Conservation (phyloP, 2,888 invertebrate genomes). For the Diarsia rubi region DNA sequence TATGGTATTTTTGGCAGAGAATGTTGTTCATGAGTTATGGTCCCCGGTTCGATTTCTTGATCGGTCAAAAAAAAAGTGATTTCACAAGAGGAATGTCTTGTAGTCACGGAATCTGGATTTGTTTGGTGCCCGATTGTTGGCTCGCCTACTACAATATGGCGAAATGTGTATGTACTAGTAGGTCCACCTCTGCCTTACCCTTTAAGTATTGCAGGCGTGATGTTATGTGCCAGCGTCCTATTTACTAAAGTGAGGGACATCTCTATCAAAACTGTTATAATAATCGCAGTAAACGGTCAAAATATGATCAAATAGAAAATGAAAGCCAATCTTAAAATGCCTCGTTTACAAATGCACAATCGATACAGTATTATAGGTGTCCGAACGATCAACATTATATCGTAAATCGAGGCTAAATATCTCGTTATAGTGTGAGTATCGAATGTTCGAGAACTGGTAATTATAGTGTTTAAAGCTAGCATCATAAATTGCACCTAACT, state of each 20-base stretch:
- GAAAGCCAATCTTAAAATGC: slow-evolving; percentile 28
- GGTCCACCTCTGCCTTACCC: too few species aligned
- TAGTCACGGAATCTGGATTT: too few species aligned
- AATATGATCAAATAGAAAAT: slow-evolving; percentile 14
- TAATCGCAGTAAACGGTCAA: slow-evolving; percentile 2
- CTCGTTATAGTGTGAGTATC: slow-evolving; percentile 18
- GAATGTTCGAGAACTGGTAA: slow-evolving; percentile 22
- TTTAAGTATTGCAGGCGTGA: too few species aligned
- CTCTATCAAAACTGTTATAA: not conserved
- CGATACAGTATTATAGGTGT: slow-evolving; percentile 24
- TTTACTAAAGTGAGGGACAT: not conserved
- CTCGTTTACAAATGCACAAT: slow-evolving; percentile 5
- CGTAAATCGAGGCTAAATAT: slow-evolving; percentile 32
- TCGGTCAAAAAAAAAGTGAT: too few species aligned
- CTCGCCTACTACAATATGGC: too few species aligned
- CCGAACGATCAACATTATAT: slow-evolving; percentile 8
- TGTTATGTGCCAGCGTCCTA: too few species aligned
- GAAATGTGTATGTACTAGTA: too few species aligned
- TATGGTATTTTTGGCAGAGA: not conserved
- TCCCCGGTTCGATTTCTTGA: too few species aligned
- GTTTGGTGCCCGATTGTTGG: too few species aligned
- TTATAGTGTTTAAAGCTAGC: slow-evolving; percentile 12
- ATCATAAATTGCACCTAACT: slow-evolving; percentile 37
- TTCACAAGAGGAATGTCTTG: too few species aligned
- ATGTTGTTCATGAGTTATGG: too few species aligned